phyloP scores from a whole-genome alignment of 2,113 vertebrate species.

The Pseudorectes ferrugineus region DNA sequence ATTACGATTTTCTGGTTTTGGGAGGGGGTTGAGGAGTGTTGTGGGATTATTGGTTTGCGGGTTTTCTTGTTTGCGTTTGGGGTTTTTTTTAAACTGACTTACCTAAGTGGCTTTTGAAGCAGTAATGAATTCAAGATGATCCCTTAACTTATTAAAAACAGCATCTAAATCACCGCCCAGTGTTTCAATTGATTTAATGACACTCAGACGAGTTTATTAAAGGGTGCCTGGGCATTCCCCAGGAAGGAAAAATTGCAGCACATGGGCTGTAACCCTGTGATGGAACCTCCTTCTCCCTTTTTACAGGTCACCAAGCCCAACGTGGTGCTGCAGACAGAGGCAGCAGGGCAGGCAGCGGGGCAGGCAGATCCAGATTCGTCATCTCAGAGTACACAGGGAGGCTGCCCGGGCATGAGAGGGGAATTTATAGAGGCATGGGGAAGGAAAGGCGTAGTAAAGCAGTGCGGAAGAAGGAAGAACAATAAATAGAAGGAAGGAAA shows the following conservation, averaged over 20 bases:
- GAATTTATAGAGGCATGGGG: background rate
- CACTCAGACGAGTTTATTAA: background rate
- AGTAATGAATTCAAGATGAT: constrained; percentile 50
- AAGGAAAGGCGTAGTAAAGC: background rate
- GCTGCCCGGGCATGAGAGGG: background rate
- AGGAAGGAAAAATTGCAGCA: background rate
- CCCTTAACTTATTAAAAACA: constrained; percentile 45
- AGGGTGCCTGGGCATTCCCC: background rate
- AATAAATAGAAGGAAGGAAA: constrained; percentile 21
- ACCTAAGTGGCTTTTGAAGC: constrained; percentile 46
- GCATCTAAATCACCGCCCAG: background rate
- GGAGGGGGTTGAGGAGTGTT: background rate
- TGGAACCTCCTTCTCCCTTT: background rate
- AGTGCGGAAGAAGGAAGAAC: background rate
- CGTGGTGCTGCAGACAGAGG: background rate
- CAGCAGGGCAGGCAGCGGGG: background rate
- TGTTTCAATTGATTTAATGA: background rate
- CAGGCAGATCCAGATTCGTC: background rate
- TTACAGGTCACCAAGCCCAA: background rate
- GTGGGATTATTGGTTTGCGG: background rate
- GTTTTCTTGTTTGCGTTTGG: background rate
- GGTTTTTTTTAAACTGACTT: background rate
- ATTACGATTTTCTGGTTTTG: background rate
- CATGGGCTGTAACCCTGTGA: background rate
- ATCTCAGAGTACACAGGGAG: background rate